Base-by-base conservation (phyloP, 64 coral and sea anemone genomes). In the Acropora tenuis region DNA sequence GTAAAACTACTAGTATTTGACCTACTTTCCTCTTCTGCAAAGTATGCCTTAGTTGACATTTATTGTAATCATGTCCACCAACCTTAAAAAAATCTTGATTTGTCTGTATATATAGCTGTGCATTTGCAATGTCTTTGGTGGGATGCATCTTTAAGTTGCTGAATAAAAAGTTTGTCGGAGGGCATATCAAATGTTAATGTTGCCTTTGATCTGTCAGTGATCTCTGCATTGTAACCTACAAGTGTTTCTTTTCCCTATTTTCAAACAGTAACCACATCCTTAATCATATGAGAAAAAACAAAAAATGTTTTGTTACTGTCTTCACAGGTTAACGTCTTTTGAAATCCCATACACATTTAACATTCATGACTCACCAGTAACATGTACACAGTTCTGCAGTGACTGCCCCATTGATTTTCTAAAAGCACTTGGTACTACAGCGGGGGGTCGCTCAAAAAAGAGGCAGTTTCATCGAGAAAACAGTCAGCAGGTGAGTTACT, bases 291-390 rank as follows among this genome's bases (percentile, higher is more conserved):
- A 30, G 30, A 30, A 30, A 30, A 55, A 7, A 55, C 52, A 5
- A 55, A 7, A 55, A 55, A 55, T 55, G 10, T 55, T 55, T 55
- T 55, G 5, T 55, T 81, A 16, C 68, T 87, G 52, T 74, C 18
- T 40, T 60, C 43, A 50, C 89, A 95, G 96, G 66, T 74, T 89
- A 8, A 50, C 78, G 40, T 41, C 90, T 15, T 92, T 92, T 92
- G 89, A 94, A 49, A 80, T 98, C 10, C 97, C 97, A 1, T 98
- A 98, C 77, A 84, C 94, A 58, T 98, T 98, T 88, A 89, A 95
- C 17, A 90, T 98, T 20, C 97, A 98, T 45, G 97, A 98, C 12
- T 78, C 97, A 52, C 91, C 91, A 43, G 94, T 98, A 6, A 98
- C 97, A 6, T 96, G 94, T 57, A 98, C 94, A 43, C 93, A 98